Base-by-base conservation (phyloP, 2,797 vertebrate species). In the Rhynchonycteris naso region DNA sequence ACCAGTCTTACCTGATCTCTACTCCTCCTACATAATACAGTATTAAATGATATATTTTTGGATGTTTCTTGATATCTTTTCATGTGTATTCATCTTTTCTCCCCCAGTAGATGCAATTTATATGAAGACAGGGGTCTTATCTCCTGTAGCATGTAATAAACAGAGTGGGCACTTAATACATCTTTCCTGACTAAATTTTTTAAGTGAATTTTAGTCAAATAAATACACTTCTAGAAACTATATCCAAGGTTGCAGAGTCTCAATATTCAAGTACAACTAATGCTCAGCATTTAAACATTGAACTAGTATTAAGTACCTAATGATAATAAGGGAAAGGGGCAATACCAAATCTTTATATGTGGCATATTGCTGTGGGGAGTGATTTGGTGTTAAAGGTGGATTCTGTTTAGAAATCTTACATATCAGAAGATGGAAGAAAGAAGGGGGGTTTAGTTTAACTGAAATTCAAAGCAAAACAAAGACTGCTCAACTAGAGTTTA, bases 401-500 rank as follows among this genome's bases (percentile, higher is more conserved):
- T 38, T 68, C 59, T 89, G 59, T 69, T 80, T n/a, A 93, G 33
- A 94, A 83, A 94, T 59, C 26, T 83, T 56, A 54, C 24, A 65
- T 75, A 74, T 75, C 56, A 84, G 22, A 85, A 24, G 14, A 58
- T 21, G 50, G 35, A 81, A 65, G 74, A 33, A 28, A 72, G 50
- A 33, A 81, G 7, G 69, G 6, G 1, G 47, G 26, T 74, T 56
- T 33, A 93, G 52, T 84, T 82, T 81, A 83, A 88, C 14, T 86
- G 69, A 78, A 96, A 85, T 65, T 94, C n/a, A 68, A 90, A 81
- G 82, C 19, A 74, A 92, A 71, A 88, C 74, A 88, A 90, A 95
- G 50, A 92, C 79, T 12, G 38, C 33, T 93, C 65, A 94, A 88
- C n/a, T 85, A 56, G 28, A 85, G 74, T 81, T 69, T 78, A 76